phyloP scores from a whole-genome alignment of 2,113 vertebrate genomes.

The Prochilodus magdalenae region DNA sequence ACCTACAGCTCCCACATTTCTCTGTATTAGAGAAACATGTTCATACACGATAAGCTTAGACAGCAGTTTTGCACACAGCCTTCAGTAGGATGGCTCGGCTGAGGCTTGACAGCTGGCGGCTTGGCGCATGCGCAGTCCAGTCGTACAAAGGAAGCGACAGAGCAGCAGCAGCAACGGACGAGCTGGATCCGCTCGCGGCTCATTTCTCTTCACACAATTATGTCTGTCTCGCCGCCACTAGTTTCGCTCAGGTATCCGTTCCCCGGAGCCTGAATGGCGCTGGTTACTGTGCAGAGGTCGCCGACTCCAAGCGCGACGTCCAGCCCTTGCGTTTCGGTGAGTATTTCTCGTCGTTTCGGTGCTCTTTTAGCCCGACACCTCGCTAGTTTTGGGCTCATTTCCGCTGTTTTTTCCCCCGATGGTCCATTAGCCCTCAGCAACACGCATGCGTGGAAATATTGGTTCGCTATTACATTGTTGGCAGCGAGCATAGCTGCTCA shows the following conservation, averaged over 20 bases:
- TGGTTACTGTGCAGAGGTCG: slow-evolving; percentile 95
- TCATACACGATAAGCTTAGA: background rate
- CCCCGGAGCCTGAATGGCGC: slow-evolving; percentile 85
- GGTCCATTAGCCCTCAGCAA: slow-evolving; percentile 72
- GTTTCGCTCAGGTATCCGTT: slow-evolving; percentile 61
- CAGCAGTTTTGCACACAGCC: background rate
- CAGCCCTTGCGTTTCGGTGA: slow-evolving; percentile 94
- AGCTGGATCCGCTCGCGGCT: slow-evolving; percentile 44
- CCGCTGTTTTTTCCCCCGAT: slow-evolving; percentile 60
- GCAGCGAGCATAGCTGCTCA: background rate
- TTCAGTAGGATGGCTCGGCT: slow-evolving; percentile 57
- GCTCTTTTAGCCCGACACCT: slow-evolving; percentile 55
- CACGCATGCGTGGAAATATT: slow-evolving; percentile 67
- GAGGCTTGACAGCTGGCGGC: slow-evolving; percentile 67
- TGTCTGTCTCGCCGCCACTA: slow-evolving; percentile 69
- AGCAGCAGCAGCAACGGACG: slow-evolving; percentile 69
- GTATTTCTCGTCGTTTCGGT: slow-evolving; percentile 62
- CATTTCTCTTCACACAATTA: slow-evolving; percentile 63
- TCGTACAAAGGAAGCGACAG: slow-evolving; percentile 72
- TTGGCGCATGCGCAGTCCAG: slow-evolving; percentile 70
- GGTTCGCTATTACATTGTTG: slow-evolving; percentile 36
- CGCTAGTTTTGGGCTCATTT: slow-evolving; percentile 56
- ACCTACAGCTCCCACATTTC: too few species aligned
- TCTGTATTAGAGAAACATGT: background rate
- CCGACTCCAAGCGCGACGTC: slow-evolving; percentile 94